Conservation (phyloP, 2,888 invertebrate genomes). For the Rhodophaea formosa region DNA sequence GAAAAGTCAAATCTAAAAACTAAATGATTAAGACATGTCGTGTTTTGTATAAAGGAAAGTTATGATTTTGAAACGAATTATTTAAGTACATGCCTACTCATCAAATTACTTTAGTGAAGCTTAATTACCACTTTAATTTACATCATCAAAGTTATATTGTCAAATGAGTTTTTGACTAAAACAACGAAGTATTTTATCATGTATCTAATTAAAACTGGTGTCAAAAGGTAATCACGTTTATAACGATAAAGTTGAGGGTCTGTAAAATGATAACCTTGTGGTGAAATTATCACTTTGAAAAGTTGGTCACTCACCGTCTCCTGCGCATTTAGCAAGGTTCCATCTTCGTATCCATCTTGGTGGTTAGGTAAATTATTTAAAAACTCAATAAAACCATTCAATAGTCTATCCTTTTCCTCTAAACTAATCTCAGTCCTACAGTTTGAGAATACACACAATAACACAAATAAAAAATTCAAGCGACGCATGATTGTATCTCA, state of each 20-base stretch:
- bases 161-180: too few relatives aligned
- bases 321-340: conserved; percentile 62
- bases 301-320: conserved; percentile 61
- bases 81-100: too few relatives aligned
- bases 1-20: too few relatives aligned
- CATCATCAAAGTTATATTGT: too few relatives aligned
- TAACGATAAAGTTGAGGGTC: not conserved
- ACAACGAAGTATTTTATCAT: too few relatives aligned
- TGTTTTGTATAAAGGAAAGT: too few relatives aligned
- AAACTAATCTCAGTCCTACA: conserved; percentile 44
- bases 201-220: not conserved
- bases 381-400: conserved; percentile 65
- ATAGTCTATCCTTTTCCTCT: conserved; percentile 49
- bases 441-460: conserved; percentile 31
- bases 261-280: conserved; percentile 14
- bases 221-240: not conserved
- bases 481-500: conserved; percentile 50
- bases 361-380: conserved; percentile 73
- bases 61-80: too few relatives aligned
- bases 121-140: too few relatives aligned
- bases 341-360: conserved; percentile 67
- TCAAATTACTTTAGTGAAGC: too few relatives aligned
- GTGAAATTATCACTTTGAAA: conserved; percentile 17
- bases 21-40: too few relatives aligned
- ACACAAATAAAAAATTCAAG: conserved; percentile 35